phyloP scores from a whole-genome alignment of 2,797 vertebrate species.

The Phrynocephalus vlangalii region DNA sequence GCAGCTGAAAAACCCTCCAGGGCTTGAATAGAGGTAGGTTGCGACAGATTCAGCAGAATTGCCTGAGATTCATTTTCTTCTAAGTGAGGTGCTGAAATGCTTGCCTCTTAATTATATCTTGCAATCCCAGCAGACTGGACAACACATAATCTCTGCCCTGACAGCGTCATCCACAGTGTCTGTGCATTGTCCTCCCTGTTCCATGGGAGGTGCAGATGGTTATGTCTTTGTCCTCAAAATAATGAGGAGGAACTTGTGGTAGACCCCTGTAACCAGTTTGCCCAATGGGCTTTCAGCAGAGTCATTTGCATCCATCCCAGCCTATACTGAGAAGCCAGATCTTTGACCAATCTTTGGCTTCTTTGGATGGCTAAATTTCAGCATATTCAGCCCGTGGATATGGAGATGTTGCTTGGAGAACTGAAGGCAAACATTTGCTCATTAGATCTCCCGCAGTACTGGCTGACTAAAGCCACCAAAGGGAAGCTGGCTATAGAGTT shows the following conservation, averaged over 20 bases:
- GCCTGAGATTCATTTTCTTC: conserved; percentile 23
- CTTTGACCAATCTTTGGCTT: not conserved
- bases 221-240: not conserved
- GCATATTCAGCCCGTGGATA: not conserved
- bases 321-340: not conserved
- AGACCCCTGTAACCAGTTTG: not conserved
- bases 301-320: not conserved
- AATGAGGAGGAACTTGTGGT: not conserved
- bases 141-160: not conserved
- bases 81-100: conserved; percentile 13
- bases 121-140: conserved; percentile 1
- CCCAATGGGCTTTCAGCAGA: not conserved
- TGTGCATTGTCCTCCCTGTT: not conserved
- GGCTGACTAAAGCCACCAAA: not conserved
- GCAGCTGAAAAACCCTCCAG: conserved; percentile 30
- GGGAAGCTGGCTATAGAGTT: not conserved
- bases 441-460: not conserved
- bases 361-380: not conserved
- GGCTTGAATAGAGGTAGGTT: conserved; percentile 2
- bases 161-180: not conserved
- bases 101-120: conserved; percentile 26
- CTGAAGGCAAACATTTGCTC: not conserved
- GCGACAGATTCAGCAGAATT: conserved; percentile 6
- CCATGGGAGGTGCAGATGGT: not conserved
- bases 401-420: not conserved